These are phyloP conservation scores for Mactromeris polynyma DNA, from an alignment of 2,888 invertebrate genomes.

Conservation along the genomic window DNA sequence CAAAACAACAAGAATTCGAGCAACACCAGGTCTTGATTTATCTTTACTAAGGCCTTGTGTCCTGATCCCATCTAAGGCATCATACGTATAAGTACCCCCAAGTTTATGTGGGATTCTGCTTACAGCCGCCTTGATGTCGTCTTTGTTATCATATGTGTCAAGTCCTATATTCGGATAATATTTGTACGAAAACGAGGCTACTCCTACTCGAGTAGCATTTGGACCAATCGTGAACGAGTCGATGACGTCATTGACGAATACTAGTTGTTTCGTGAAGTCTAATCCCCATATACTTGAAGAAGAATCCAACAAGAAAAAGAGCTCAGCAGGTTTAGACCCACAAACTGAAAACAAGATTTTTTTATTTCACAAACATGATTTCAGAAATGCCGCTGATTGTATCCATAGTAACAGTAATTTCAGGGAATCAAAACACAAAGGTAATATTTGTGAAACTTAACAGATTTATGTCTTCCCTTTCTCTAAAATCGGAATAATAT, in stretches of 20 bases:
- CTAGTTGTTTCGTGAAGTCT: conserved; percentile 75
- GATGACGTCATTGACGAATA: conserved; percentile 74
- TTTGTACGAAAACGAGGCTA: conserved; percentile 65
- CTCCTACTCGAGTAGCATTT: conserved; percentile 69
- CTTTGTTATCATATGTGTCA: conserved; percentile 48
- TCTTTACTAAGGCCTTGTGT: conserved; percentile 41
- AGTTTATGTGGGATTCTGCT: conserved; percentile 52
- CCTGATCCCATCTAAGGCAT: conserved; percentile 67
- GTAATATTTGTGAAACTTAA: too few species aligned
- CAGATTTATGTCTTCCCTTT: too few species aligned
- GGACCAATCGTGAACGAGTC: conserved; percentile 71
- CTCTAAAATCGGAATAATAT: too few species aligned
- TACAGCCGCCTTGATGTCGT: conserved; percentile 55
- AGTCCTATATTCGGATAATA: conserved; percentile 57
- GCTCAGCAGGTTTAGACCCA: conserved; percentile 70
- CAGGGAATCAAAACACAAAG: too few species aligned
- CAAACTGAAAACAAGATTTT: conserved; percentile 52
- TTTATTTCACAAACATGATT: background rate
- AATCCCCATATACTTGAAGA: conserved; percentile 77
- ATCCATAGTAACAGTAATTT: too few species aligned
- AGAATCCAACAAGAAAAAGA: conserved; percentile 71
- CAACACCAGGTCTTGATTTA: conserved; percentile 60
- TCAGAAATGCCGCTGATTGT: too few species aligned
- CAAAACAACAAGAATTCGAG: conserved; percentile 65
- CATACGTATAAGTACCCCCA: conserved; percentile 68